These are phyloP conservation scores for Meganola albula DNA, from an alignment of 2,888 invertebrate species.

Conservation along the genomic window DNA sequence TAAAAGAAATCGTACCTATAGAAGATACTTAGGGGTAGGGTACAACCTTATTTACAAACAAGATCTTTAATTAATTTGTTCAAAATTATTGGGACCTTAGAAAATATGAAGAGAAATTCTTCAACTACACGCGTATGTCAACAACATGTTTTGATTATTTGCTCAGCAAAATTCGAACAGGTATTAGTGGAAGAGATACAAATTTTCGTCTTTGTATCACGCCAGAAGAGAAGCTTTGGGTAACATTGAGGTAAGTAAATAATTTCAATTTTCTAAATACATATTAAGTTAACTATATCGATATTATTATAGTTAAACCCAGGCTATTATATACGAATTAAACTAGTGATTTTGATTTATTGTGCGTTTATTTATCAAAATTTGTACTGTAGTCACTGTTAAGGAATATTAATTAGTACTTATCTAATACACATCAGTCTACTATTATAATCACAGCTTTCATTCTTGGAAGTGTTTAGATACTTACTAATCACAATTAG, in stretches of 20 bases:
- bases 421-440: constrained; percentile 11
- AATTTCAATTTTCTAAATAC: constrained; percentile 6
- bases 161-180: constrained; percentile 9
- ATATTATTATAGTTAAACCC: constrained; percentile 4
- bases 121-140: constrained; percentile 10
- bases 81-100: neutral
- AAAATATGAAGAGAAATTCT: constrained; percentile 8
- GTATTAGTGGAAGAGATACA: constrained; percentile 8
- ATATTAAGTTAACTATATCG: constrained; percentile 9
- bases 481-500: too few species aligned
- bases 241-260: neutral
- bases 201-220: constrained; percentile 9
- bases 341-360: constrained; percentile 7
- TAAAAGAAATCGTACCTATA: neutral
- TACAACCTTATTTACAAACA: neutral
- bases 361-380: constrained; percentile 9
- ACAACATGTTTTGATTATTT: constrained; percentile 11
- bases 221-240: constrained; percentile 7
- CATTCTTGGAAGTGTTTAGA: constrained; percentile 7
- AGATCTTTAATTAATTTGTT: neutral
- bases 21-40: neutral
- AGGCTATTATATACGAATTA: constrained; percentile 8
- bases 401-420: constrained; percentile 8
- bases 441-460: constrained; percentile 9
- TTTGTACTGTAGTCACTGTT: constrained; percentile 7